Evolutionary conservation across 2,888 invertebrate species (phyloP).

Genomic region (Bibio marci): DNA sequence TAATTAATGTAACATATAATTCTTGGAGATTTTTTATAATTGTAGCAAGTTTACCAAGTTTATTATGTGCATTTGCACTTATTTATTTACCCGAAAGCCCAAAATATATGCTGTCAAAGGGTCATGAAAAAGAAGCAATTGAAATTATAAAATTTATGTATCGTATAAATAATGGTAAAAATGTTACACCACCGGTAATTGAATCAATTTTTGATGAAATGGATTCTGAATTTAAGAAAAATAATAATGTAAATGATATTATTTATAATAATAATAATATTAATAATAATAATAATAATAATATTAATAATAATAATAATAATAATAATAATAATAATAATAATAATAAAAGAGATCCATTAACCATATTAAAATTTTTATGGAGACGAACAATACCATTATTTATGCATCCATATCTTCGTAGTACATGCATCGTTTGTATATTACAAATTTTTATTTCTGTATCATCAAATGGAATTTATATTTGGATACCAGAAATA

Average conservation of each 20-base stretch:
- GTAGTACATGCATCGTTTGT: constrained; percentile 19
- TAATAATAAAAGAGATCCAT: constrained; percentile 4
- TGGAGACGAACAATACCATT: constrained; percentile 24
- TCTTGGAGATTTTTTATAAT: constrained; percentile 13
- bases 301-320: too few species aligned
- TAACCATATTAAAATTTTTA: constrained; percentile 16
- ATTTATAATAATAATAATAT: too few species aligned
- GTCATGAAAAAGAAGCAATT: constrained; percentile 7
- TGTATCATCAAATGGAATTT: constrained; percentile 21
- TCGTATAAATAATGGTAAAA: too few species aligned
- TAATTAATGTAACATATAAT: constrained; percentile 7
- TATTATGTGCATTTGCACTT: constrained; percentile 8
- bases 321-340: constrained; percentile 1
- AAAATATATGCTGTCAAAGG: constrained; percentile 9
- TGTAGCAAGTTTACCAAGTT: constrained; percentile 10
- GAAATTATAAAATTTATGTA: not conserved
- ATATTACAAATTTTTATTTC: constrained; percentile 21
- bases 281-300: too few species aligned
- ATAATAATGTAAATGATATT: too few species aligned
- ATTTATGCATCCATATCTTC: constrained; percentile 18
- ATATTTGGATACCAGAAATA: constrained; percentile 25
- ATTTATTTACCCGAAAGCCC: constrained; percentile 12
- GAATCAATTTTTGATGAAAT: too few species aligned
- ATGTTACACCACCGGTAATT: too few species aligned
- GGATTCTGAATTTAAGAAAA: too few species aligned